A percentile compares a stretch with the other conserved stretches of the same genome.
Conservation (phyloP, 2,797 vertebrate genomes). For the Varecia variegata region DNA sequence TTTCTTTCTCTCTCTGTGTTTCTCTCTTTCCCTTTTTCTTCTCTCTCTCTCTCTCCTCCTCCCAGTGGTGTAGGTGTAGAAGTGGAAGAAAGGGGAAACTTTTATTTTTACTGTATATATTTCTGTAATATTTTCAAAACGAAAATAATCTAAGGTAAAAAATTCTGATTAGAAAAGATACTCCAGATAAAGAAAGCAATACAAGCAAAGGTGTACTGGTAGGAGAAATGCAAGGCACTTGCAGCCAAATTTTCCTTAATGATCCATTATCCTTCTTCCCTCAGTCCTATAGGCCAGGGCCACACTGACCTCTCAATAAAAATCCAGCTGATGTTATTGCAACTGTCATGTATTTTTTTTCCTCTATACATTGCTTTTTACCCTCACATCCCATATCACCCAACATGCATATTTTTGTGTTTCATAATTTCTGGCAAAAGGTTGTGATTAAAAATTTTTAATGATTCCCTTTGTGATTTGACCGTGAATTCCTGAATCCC, state of each 20-base stretch:
- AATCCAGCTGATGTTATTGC: background rate
- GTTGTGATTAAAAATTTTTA: conserved; percentile 5
- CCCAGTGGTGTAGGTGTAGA: background rate
- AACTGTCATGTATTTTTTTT: background rate
- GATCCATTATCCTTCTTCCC: background rate
- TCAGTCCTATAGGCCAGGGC: background rate
- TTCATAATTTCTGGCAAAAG: background rate
- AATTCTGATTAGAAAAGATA: background rate
- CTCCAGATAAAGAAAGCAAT: background rate
- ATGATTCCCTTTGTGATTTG: conserved; percentile 51
- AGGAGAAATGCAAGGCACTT: background rate
- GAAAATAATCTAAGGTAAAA: background rate
- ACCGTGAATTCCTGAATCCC: background rate
- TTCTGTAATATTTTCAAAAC: background rate
- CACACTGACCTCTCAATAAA: background rate
- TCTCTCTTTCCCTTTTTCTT: background rate
- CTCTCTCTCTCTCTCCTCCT: background rate
- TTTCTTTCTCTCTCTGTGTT: background rate
- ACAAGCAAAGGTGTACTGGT: background rate
- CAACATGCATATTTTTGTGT: background rate
- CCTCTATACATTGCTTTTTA: background rate
- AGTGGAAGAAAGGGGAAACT: background rate
- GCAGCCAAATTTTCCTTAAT: background rate
- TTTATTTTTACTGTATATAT: background rate
- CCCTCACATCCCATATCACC: background rate